Conservation (phyloP, 2,113 vertebrate species). For the Sebastes fasciatus region DNA sequence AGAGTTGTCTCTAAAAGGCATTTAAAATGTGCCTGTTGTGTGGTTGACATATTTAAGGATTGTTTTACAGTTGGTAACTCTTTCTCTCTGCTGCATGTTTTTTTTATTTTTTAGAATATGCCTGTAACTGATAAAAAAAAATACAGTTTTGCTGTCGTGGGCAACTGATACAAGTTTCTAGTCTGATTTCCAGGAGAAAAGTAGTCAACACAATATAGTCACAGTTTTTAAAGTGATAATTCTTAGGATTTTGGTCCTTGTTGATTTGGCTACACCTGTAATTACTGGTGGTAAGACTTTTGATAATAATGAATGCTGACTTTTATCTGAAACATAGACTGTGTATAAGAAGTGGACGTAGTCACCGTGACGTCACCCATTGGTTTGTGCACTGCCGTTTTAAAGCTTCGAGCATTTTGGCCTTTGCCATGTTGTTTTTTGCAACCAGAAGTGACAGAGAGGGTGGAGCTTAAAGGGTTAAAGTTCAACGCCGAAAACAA, state of each 20-base stretch:
- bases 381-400: too few species aligned
- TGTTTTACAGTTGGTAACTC: background rate
- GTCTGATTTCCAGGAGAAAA: background rate
- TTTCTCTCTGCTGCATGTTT: background rate
- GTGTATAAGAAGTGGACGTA: too few species aligned
- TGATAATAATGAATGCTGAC: background rate
- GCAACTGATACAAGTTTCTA: background rate
- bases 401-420: too few species aligned
- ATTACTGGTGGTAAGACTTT: background rate
- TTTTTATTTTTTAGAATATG: background rate
- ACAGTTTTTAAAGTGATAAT: background rate
- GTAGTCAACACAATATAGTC: background rate
- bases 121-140: background rate
- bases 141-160: background rate
- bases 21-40: constrained; percentile 15
- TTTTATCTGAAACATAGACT: background rate
- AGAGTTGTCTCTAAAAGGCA: constrained; percentile 15
- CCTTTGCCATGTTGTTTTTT: too few species aligned
- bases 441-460: too few species aligned
- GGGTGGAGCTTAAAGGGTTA: too few species aligned
- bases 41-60: background rate
- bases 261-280: background rate
- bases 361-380: too few species aligned
- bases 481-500: too few species aligned
- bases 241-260: background rate